Base-by-base conservation (phyloP, 2,113 vertebrate genomes). In the Aramus guarauna region DNA sequence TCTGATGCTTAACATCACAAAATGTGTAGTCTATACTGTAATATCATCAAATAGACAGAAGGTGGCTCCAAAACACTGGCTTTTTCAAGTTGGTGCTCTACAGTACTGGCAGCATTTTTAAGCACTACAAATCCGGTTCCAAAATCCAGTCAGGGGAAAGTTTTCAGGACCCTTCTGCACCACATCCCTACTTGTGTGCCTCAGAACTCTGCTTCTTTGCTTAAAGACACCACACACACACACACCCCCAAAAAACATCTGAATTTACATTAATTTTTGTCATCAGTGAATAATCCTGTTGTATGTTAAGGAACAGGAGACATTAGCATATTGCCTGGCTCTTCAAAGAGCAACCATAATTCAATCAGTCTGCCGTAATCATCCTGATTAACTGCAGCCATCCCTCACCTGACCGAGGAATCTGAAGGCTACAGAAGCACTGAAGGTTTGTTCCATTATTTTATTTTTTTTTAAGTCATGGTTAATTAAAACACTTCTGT, bases 11-110 rank as follows among this genome's bases (percentile, higher is more conserved):
- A 19, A 14, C 27, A 14, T 21, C 26, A 19, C 30, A 26, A 9
- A 47, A 30, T 17, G 30, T 2, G 66, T 17, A 72, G 21, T 21
- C 67, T 32, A 26, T 7, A 22, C 15, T 86, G 95, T 74, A 95
- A 9, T 92, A 45, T 23, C n/a, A 36, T 1, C 8, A 12, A 74
- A 9, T 16, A 60, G 90, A 68, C 97, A 94, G 88, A 66, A 27
- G 97, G 85, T 95, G 97, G 97, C 97, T 86, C 94, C 84, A 92
- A 39, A 95, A n/a, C 67, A 92, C 73, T 9, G 4, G 9, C 17
- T 37, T 58, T 62, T 30, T 22, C 63, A 32, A 47, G 36, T 48
- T 48, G 56, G 3, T 13, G 41, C 23, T 67, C 48, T 39, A 32
- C 18, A 6, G 16, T 18, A 45, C 48, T 6, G 16, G 41, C 68